phyloP scores from a whole-genome alignment of 2,797 vertebrate species.

The Parotocinclus haroldoi region DNA sequence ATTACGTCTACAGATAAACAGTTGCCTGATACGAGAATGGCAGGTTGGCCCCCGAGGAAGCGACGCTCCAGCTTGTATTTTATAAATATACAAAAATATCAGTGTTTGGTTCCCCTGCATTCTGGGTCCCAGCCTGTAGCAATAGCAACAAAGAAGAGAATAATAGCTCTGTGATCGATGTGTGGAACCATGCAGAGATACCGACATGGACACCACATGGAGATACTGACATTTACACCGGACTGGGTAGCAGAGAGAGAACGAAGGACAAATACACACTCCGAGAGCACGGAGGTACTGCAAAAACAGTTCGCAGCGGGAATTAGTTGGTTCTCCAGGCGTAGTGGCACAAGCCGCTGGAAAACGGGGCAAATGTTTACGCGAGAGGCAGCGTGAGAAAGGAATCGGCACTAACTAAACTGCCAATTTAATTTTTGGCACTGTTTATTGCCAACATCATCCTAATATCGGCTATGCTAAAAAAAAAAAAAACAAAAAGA shows the following conservation, averaged over 20 bases:
- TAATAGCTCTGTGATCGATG: slow-evolving; percentile 22
- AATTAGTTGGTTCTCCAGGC: too few relatives aligned
- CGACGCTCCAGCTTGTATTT: background rate
- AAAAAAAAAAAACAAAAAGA: too few relatives aligned
- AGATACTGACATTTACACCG: slow-evolving; percentile 25
- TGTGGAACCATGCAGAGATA: background rate
- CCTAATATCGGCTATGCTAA: too few relatives aligned
- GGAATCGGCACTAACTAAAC: too few relatives aligned
- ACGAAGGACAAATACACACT: background rate
- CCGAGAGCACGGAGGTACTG: too few relatives aligned
- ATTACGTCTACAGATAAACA: background rate
- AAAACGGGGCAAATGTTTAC: too few relatives aligned
- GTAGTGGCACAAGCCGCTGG: too few relatives aligned
- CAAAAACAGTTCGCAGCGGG: too few relatives aligned
- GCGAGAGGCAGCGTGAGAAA: too few relatives aligned
- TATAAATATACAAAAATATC: slow-evolving; percentile 5
- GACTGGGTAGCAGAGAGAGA: background rate
- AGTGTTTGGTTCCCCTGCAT: slow-evolving; percentile 14
- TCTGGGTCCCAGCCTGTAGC: background rate
- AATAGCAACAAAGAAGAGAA: slow-evolving; percentile 20
- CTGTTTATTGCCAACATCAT: too few relatives aligned
- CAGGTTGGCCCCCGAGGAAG: background rate
- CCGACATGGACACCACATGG: background rate
- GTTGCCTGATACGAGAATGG: background rate
- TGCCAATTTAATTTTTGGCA: too few relatives aligned